Conservation (phyloP, 2,113 vertebrate species). For the Azemiops feae region DNA sequence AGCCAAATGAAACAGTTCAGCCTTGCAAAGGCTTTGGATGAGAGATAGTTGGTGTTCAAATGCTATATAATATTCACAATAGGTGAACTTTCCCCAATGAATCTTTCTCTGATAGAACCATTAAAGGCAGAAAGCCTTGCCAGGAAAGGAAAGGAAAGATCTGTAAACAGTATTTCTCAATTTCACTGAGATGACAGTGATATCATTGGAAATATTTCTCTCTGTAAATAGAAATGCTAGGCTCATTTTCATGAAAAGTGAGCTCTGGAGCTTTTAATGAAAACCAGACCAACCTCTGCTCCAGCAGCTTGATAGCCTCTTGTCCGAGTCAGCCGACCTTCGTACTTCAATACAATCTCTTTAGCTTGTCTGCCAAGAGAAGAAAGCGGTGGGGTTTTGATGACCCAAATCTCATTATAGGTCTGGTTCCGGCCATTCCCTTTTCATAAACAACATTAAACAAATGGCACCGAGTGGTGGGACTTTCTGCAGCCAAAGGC, state of each 20-base stretch:
- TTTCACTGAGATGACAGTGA: neutral
- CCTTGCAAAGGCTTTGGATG: neutral
- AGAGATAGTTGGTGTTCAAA: neutral
- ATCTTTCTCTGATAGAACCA: neutral
- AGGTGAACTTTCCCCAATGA: neutral
- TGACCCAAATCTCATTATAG: accelerated
- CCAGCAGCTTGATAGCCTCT: slow-evolving; percentile 96
- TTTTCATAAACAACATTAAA: neutral
- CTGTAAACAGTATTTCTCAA: neutral
- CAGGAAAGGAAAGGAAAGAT: neutral
- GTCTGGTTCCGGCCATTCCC: neutral
- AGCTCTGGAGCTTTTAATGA: neutral
- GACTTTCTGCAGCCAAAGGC: neutral
- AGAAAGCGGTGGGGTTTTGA: neutral
- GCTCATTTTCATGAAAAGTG: neutral
- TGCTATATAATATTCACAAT: neutral
- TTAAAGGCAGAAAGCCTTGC: neutral
- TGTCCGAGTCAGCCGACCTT: slow-evolving; percentile 92
- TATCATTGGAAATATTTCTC: accelerated
- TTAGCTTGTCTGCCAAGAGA: slow-evolving; percentile 83
- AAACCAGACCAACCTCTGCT: slow-evolving; percentile 79
- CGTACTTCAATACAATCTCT: slow-evolving; percentile 91
- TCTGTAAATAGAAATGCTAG: slow-evolving; percentile 1
- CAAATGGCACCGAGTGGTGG: neutral
- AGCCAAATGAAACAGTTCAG: neutral